Evolutionary conservation across 2,113 vertebrate species (phyloP).

Genomic region (Campylomormyrus tamandua): DNA sequence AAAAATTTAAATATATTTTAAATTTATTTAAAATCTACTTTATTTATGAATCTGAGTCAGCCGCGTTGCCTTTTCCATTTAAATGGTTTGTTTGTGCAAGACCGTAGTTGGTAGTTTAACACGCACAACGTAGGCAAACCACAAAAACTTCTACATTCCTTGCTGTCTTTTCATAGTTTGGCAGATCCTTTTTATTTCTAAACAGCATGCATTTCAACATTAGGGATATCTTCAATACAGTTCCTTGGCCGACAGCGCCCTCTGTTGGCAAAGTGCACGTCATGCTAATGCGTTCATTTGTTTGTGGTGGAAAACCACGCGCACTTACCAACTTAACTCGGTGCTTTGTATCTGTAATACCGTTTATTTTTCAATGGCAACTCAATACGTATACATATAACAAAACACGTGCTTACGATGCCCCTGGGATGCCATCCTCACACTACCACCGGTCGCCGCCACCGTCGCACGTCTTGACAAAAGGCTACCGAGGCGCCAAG

Average conservation of each 20-base stretch:
- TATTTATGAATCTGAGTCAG: neutral
- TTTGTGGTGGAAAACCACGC: neutral
- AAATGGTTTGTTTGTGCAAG: neutral
- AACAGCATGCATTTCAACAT: neutral
- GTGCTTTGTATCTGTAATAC: neutral
- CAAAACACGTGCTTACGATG: conserved; percentile 27
- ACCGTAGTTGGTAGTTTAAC: neutral
- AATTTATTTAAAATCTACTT: neutral
- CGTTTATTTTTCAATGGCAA: neutral
- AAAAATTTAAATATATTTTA: neutral
- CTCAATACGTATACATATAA: neutral
- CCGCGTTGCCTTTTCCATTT: neutral
- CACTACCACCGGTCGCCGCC: conserved; percentile 31
- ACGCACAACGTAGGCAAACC: neutral
- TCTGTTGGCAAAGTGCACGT: neutral
- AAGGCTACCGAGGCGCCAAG: conserved; percentile 42
- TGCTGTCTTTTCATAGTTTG: neutral
- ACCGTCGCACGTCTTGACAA: conserved; percentile 31
- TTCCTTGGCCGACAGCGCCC: neutral
- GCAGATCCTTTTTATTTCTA: neutral
- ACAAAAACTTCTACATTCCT: neutral
- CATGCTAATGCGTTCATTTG: neutral
- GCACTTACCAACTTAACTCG: neutral
- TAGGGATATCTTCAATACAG: neutral
- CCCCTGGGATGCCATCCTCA: conserved; percentile 48